Evolutionary conservation across 2,113 vertebrate genomes (phyloP).

Genomic region (Parus major): DNA sequence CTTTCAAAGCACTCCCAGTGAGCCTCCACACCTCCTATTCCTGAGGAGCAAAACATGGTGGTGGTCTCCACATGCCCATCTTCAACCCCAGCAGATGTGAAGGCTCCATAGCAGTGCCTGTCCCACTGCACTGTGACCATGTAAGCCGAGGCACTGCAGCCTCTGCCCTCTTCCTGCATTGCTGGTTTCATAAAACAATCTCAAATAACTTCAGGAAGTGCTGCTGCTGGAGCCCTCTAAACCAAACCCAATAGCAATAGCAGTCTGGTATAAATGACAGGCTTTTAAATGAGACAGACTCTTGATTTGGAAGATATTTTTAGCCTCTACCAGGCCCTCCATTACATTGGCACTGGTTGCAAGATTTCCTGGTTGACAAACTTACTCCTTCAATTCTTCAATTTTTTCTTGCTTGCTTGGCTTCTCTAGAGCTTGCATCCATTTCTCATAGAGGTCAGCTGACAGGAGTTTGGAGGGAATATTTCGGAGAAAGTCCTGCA

Average conservation of each 20-base stretch:
- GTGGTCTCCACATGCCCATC: neutral
- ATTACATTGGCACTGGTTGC: neutral
- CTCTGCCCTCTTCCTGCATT: neutral
- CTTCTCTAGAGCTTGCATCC: slow-evolving; percentile 84
- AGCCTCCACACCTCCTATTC: neutral
- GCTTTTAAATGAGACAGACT: neutral
- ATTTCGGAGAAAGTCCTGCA: slow-evolving; percentile 90
- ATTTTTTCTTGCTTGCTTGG: slow-evolving; percentile 71
- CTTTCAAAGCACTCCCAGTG: neutral
- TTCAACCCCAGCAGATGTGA: neutral
- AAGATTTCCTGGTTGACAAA: slow-evolving; percentile 67
- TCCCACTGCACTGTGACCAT: neutral
- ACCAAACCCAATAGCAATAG: neutral
- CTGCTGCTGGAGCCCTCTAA: neutral
- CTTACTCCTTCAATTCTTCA: slow-evolving; percentile 84
- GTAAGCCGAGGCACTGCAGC: neutral
- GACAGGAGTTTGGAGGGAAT: slow-evolving; percentile 89
- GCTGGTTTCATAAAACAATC: neutral
- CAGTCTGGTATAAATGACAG: neutral
- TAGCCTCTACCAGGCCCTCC: neutral
- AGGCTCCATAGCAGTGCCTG: neutral
- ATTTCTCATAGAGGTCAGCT: slow-evolving; percentile 80
- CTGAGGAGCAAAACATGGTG: fast-evolving
- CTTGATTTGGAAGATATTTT: fast-evolving
- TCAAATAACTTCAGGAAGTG: neutral